Base-by-base conservation (phyloP, 2,888 invertebrate species). In the Subacronicta megacephala region DNA sequence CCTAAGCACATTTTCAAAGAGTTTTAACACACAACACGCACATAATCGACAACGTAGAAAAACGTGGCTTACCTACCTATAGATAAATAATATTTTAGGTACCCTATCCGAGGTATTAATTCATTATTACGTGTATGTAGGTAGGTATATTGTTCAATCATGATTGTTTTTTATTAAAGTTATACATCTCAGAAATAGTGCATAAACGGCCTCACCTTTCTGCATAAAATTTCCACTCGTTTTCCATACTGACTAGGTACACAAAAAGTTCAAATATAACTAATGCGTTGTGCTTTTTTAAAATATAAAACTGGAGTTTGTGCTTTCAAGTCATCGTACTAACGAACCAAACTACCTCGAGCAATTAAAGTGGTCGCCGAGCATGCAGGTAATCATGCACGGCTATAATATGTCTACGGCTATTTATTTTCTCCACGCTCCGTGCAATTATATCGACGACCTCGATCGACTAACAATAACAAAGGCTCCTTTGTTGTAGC, bases 381-480 rank as follows among this genome's bases (percentile, higher is more conserved):
- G 71, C 55, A 53, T 70, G 44, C 61, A 54, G 44, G 42, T 65
- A 74, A 71, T 71, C 46, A 69, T 55, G 33, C 40, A 53, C 61
- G 61, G 59, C 40, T 52, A 55, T 62, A 45, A 52, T 62, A 47
- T 55, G 20, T 60, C 36, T 45, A 72, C 53, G 56, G 73, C 38
- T 60, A 63, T 76, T 67, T 70, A 62, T 62, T 75, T 72, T 57
- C 62, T 68, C 56, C 59, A 65, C 59, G 71, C 53, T 61, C 54
- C 60, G 59, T 64, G 66, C 64, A 65, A 65, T 77, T 75, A 67
- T 60, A 63, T 60, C 37, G 52, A 52, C 41, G 75, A 67, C 75
- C 75, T 77, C 68, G 68, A 66, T 63, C 50, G 62, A 46, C 33
- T 31, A 45, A 56, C 59, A 68, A 62, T 64, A 68, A 73, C 64